A percentile compares a stretch with the other conserved stretches of the same genome.
phyloP scores from a whole-genome alignment of 2,888 invertebrate genomes.

The Charanyca ferruginea region DNA sequence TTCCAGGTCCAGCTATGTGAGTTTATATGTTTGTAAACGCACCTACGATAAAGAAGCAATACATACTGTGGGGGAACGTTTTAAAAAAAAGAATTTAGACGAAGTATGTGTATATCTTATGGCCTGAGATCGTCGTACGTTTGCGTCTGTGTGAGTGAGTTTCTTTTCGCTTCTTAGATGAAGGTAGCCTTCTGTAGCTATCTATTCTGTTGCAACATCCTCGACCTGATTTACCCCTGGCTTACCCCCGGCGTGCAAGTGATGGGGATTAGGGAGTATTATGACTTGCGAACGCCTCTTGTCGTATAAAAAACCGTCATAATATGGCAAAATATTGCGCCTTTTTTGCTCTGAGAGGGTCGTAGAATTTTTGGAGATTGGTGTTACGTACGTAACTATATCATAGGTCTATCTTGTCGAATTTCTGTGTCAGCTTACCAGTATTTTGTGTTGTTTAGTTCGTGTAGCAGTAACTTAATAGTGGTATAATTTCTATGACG shows the following conservation, averaged over 20 bases:
- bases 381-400: background rate
- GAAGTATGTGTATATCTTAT: too few relatives aligned
- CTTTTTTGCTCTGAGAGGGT: conserved; percentile 21
- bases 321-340: conserved; percentile 41
- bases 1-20: too few relatives aligned
- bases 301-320: conserved; percentile 40
- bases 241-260: conserved; percentile 54
- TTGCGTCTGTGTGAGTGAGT: background rate
- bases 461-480: too few relatives aligned
- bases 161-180: background rate
- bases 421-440: too few relatives aligned
- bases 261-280: conserved; percentile 60
- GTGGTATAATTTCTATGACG: too few relatives aligned
- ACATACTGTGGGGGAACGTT: too few relatives aligned
- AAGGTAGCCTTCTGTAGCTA: conserved; percentile 4
- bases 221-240: conserved; percentile 63
- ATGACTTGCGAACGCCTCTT: conserved; percentile 50
- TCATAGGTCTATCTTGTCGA: too few relatives aligned
- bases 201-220: conserved; percentile 30
- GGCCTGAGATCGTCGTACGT: too few relatives aligned
- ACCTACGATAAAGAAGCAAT: too few relatives aligned
- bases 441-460: background rate
- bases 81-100: too few relatives aligned
- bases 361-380: conserved; percentile 1
- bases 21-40: too few relatives aligned